phyloP scores from a whole-genome alignment of 1,140 invertebrate genomes.

The Brachionus plicatilis region DNA sequence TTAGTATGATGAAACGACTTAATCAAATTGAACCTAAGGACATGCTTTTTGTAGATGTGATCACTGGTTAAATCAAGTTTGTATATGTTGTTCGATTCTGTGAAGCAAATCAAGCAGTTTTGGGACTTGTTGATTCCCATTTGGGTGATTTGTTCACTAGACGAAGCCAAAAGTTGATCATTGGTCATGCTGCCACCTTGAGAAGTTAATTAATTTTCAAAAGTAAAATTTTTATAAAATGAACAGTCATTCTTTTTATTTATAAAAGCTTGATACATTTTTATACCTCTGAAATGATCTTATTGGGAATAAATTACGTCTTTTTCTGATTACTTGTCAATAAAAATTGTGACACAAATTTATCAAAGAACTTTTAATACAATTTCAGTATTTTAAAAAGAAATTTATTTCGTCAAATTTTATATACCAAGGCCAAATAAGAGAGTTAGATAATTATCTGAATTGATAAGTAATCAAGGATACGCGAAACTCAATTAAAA shows the following conservation, averaged over 20 bases:
- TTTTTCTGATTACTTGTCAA: not conserved
- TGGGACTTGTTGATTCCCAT: conserved; percentile 3
- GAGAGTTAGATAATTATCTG: not conserved
- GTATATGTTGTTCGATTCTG: not conserved
- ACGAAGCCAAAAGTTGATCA: not conserved
- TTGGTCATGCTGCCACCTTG: not conserved
- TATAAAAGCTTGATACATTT: not conserved
- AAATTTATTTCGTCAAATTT: not conserved
- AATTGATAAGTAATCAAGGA: not conserved
- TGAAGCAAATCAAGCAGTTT: not conserved
- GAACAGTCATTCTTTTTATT: not conserved
- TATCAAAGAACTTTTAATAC: too few species aligned
- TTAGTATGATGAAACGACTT: not conserved
- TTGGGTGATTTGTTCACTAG: not conserved
- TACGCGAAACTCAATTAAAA: not conserved
- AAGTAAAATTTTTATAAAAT: not conserved
- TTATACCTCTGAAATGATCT: not conserved
- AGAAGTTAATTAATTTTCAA: not conserved
- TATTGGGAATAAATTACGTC: not conserved
- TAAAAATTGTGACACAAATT: not conserved
- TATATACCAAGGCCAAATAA: not conserved
- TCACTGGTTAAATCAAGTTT: conserved; percentile 20
- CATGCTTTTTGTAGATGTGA: not conserved
- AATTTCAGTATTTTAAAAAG: not conserved
- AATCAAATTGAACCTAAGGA: not conserved